Percentiles rank a stretch among this genome's conserved stretches.
These are phyloP conservation scores for Calyptomena viridis DNA, from an alignment of 2,113 vertebrate genomes.

Conservation along the genomic window DNA sequence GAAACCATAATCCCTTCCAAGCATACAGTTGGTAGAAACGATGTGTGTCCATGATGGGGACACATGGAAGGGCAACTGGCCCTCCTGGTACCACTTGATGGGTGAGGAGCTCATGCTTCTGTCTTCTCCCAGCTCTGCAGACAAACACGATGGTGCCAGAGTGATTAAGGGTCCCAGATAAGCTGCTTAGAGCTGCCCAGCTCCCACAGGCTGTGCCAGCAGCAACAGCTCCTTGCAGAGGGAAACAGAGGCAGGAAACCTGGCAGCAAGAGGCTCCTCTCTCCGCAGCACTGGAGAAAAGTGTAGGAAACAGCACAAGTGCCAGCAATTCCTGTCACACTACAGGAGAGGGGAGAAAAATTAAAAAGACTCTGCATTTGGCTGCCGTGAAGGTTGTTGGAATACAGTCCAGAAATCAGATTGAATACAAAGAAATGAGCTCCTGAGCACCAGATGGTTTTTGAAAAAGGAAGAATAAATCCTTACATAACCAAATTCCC, in stretches of 20 bases:
- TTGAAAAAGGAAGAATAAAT: conserved; percentile 4
- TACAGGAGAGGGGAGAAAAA: not conserved
- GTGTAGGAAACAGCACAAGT: not conserved
- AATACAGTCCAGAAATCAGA: not conserved
- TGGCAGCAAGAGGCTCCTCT: not conserved
- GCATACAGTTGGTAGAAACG: not conserved
- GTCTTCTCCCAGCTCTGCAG: not conserved
- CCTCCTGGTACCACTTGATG: not conserved
- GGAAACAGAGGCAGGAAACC: not conserved
- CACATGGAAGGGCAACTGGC: not conserved
- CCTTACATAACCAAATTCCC: not conserved
- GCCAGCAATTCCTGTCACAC: conserved; percentile 17
- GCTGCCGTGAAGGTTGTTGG: not conserved
- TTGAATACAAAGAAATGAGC: not conserved
- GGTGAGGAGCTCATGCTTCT: not conserved
- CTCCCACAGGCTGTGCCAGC: not conserved
- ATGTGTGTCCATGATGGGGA: not conserved
- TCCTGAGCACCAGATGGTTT: not conserved
- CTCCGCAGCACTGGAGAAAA: not conserved
- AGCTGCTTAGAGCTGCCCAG: not conserved
- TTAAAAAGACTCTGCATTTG: not conserved
- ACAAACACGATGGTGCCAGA: not conserved
- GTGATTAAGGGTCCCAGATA: not conserved
- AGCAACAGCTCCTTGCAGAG: not conserved
- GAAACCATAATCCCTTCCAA: not conserved